Conservation (phyloP, 2,797 vertebrate species). For the Balearica regulorum region DNA sequence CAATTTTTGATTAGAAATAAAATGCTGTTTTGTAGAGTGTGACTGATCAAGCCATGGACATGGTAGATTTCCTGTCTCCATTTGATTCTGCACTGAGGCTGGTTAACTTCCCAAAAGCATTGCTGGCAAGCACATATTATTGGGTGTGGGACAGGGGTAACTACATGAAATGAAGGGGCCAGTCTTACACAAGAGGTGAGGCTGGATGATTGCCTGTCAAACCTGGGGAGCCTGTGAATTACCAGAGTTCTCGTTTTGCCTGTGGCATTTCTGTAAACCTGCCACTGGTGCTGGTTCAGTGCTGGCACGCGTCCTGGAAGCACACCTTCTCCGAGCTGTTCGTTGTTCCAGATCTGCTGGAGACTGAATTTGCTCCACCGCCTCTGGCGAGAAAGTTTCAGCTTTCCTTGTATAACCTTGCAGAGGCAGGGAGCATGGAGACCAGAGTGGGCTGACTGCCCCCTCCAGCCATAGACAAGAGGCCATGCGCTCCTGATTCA, state of each 20-base stretch:
- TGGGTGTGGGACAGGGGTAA: conserved; percentile 35
- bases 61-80: background rate
- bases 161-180: conserved; percentile 42
- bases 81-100: background rate
- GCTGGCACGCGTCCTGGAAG: conserved; percentile 48
- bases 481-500: rapidly evolving
- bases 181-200: conserved; percentile 51
- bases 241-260: conserved; percentile 49
- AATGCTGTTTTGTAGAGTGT: background rate
- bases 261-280: conserved; percentile 57
- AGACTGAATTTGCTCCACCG: background rate
- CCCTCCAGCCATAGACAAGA: background rate
- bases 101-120: conserved; percentile 8
- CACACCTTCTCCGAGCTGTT: conserved; percentile 41
- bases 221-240: conserved; percentile 31
- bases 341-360: conserved; percentile 20
- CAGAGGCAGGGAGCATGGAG: background rate
- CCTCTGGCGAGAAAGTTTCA: conserved; percentile 17
- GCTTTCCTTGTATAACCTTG: conserved; percentile 21
- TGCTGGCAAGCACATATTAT: conserved; percentile 16
- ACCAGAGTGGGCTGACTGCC: background rate
- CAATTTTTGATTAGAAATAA: conserved; percentile 15
- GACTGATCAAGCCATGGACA: background rate
- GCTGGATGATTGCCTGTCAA: conserved; percentile 53
- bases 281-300: conserved; percentile 36